Conservation (phyloP, 2,113 vertebrate genomes). For the Corythornis madagascariensis region DNA sequence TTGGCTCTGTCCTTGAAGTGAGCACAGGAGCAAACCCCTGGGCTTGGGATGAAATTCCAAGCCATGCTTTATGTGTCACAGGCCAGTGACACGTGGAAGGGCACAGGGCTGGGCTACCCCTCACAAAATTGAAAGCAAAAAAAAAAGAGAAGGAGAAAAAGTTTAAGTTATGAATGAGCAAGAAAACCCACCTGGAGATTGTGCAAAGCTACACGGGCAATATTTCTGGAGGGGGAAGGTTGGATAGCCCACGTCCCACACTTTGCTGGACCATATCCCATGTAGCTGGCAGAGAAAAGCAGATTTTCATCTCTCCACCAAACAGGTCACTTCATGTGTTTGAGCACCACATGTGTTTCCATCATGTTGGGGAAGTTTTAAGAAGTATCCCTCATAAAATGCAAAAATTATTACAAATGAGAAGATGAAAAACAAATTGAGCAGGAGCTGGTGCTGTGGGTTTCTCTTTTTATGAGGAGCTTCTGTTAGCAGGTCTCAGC, state of each 20-base stretch:
- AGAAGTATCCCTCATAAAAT: constrained; percentile 69
- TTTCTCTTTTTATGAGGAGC: constrained; percentile 45
- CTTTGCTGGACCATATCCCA: neutral
- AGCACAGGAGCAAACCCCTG: neutral
- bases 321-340: neutral
- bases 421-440: constrained; percentile 57
- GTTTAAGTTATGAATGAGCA: neutral
- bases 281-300: neutral
- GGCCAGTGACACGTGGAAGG: rapidly evolving
- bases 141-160: neutral
- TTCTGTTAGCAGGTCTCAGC: neutral
- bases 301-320: constrained; percentile 18
- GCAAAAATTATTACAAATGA: constrained; percentile 34
- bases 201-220: neutral
- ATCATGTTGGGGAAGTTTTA: constrained; percentile 42
- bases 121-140: neutral
- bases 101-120: neutral
- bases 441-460: neutral
- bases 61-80: rapidly evolving
- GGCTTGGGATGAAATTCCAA: neutral
- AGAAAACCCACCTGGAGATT: neutral
- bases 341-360: constrained; percentile 59
- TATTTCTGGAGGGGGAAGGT: neutral
- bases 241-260: neutral
- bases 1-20: neutral